phyloP scores from a whole-genome alignment of 2,797 vertebrate genomes.

The Sciaenops ocellatus region DNA sequence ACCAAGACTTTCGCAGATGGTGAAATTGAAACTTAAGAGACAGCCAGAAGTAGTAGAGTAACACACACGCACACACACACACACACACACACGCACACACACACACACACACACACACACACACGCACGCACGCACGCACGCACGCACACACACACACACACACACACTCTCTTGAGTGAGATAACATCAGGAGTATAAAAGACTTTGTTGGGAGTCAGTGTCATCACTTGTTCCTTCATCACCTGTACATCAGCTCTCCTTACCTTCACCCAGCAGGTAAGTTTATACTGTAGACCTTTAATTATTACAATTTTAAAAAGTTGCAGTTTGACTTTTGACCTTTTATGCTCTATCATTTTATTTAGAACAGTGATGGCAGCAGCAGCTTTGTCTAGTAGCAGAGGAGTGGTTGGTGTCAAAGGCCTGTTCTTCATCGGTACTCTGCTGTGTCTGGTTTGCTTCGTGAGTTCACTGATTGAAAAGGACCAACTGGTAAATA shows the following conservation, averaged over 20 bases:
- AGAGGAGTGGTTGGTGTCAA: constrained; percentile 13
- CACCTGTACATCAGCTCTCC: background rate
- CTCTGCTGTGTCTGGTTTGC: constrained; percentile 38
- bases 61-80: too few relatives aligned
- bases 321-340: background rate
- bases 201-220: rapidly evolving
- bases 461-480: background rate
- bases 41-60: too few relatives aligned
- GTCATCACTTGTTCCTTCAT: background rate
- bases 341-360: background rate
- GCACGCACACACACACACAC: too few relatives aligned
- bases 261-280: constrained; percentile 1
- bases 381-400: constrained; percentile 7
- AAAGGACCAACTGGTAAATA: constrained; percentile 4
- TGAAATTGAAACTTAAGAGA: too few relatives aligned
- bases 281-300: background rate
- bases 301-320: background rate
- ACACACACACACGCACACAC: too few relatives aligned
- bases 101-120: too few relatives aligned
- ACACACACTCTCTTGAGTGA: background rate
- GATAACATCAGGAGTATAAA: background rate
- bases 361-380: constrained; percentile 30
- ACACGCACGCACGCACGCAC: too few relatives aligned
- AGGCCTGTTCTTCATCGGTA: constrained; percentile 21
- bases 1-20: too few relatives aligned